phyloP scores from a whole-genome alignment of 1,140 invertebrate genomes.

The Tetranychus urticae region DNA sequence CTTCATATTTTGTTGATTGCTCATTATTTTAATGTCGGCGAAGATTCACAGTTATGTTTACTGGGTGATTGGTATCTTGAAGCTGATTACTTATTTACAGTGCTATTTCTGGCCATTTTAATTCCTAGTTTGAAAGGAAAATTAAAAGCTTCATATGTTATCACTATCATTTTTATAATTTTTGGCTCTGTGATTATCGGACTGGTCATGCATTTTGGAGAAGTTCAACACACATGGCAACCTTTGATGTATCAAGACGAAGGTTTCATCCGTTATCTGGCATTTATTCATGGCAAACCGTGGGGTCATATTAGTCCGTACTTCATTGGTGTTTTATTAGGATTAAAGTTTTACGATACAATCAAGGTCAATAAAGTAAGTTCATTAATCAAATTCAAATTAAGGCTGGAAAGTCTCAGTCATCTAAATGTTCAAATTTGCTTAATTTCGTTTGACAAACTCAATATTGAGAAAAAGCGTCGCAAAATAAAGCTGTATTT shows the following conservation, averaged over 20 bases:
- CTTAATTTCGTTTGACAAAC: no score
- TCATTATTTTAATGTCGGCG: background rate
- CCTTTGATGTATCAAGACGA: background rate
- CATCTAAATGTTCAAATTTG: no score
- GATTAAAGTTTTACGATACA: background rate
- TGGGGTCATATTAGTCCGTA: background rate
- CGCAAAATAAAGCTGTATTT: background rate
- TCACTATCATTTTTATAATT: background rate
- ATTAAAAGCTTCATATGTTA: background rate
- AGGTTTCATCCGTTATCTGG: background rate
- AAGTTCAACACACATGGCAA: background rate
- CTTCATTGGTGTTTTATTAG: constrained; percentile 1
- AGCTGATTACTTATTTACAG: background rate
- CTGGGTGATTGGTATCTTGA: background rate
- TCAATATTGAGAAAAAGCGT: no score
- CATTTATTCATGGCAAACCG: background rate
- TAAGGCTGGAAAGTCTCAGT: no score
- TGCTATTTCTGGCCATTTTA: background rate
- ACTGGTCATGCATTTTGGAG: background rate
- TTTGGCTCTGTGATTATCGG: background rate
- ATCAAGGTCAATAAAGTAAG: background rate
- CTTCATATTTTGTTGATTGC: background rate
- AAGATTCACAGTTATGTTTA: background rate
- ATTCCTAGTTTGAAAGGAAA: background rate
- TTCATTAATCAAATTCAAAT: no score